Conservation (phyloP, 2,888 invertebrate genomes). For the Fragum sueziense region DNA sequence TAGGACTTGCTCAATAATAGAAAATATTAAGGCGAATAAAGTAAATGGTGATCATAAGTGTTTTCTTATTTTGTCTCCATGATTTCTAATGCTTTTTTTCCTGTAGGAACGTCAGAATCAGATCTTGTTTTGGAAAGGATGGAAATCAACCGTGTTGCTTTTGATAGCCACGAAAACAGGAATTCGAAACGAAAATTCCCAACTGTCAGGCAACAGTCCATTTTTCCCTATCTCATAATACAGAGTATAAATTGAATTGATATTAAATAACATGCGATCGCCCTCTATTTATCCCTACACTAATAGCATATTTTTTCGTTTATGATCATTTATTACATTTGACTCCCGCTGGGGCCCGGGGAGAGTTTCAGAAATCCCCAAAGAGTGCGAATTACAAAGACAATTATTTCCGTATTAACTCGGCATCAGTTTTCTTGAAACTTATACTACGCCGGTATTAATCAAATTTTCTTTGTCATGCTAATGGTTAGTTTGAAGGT, state of each 20-base stretch:
- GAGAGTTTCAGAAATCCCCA: slow-evolving; percentile 31
- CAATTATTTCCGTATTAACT: slow-evolving; percentile 47
- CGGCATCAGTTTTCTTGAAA: slow-evolving; percentile 36
- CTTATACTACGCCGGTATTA: slow-evolving; percentile 32
- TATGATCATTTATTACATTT: slow-evolving; percentile 38
- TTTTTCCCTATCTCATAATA: slow-evolving; percentile 41
- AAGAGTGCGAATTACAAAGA: slow-evolving; percentile 31
- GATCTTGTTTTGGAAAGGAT: too few species aligned
- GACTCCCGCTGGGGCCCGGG: slow-evolving; percentile 37
- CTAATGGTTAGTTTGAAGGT: background rate
- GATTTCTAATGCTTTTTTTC: too few species aligned
- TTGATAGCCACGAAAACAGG: slow-evolving; percentile 38
- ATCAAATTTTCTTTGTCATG: slow-evolving; percentile 26
- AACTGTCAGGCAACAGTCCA: slow-evolving; percentile 44
- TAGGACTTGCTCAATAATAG: too few species aligned
- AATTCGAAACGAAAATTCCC: slow-evolving; percentile 49
- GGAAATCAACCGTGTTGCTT: slow-evolving; percentile 44
- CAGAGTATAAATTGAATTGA: slow-evolving; percentile 46
- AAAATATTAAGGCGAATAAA: too few species aligned
- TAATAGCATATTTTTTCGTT: slow-evolving; percentile 45
- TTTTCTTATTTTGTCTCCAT: too few species aligned
- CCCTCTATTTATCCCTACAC: slow-evolving; percentile 45
- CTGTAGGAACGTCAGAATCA: too few species aligned
- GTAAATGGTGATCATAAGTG: too few species aligned
- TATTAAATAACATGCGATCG: slow-evolving; percentile 56